phyloP scores from a whole-genome alignment of 2,113 vertebrate species.

The Eleginops maclovinus region DNA sequence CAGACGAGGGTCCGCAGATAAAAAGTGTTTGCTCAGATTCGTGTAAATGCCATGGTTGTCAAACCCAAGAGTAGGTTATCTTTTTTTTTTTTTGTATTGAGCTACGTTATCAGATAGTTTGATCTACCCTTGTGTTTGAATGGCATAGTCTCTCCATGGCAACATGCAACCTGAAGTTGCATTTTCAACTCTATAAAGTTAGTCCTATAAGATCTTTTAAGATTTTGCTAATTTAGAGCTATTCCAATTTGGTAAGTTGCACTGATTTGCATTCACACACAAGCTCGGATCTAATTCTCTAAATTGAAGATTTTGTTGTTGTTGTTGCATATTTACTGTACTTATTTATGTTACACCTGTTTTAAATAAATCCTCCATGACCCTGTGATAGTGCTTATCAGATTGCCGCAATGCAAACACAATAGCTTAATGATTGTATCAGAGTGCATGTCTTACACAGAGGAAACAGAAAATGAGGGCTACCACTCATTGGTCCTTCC shows the following conservation, averaged over 20 bases:
- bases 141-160: constrained; percentile 47
- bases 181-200: constrained; percentile 6
- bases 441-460: neutral
- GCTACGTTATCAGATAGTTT: constrained; percentile 52
- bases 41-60: constrained; percentile 79
- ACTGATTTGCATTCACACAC: neutral
- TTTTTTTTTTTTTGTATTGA: constrained; percentile 54
- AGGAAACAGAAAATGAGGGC: constrained; percentile 15
- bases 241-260: neutral
- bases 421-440: neutral
- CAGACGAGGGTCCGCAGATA: constrained; percentile 72
- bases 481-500: neutral
- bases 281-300: neutral
- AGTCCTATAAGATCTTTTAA: neutral
- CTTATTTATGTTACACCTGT: constrained; percentile 1
- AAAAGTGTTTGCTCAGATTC: constrained; percentile 79
- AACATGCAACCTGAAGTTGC: constrained; percentile 12
- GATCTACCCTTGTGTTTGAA: constrained; percentile 55
- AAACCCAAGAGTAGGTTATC: constrained; percentile 65
- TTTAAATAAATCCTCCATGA: neutral
- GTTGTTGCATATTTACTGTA: neutral
- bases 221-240: neutral
- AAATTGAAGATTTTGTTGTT: neutral
- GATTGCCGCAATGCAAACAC: neutral
- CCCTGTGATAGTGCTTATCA: neutral